A percentile compares a stretch with the other conserved stretches of the same genome.
phyloP scores from a whole-genome alignment of 2,113 vertebrate genomes.

The Oreochromis niloticus region DNA sequence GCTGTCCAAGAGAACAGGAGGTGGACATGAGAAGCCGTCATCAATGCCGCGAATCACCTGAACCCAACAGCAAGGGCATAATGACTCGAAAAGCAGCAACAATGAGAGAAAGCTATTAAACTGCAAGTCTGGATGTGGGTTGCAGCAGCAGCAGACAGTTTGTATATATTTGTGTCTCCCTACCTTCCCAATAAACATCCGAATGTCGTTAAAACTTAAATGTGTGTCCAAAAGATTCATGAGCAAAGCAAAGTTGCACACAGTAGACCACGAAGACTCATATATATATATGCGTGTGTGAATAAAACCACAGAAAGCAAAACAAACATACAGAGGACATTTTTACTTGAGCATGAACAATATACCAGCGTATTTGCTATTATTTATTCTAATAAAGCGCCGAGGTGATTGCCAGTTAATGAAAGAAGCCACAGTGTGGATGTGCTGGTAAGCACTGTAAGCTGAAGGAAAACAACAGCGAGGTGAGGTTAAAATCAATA shows the following conservation, averaged over 20 bases:
- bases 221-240: constrained; percentile 18
- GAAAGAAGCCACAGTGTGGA: constrained; percentile 13
- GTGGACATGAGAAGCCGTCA: constrained; percentile 28
- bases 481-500: constrained; percentile 56
- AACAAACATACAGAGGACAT: background rate
- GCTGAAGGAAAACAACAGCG: constrained; percentile 52
- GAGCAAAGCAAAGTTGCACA: constrained; percentile 52
- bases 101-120: constrained; percentile 6
- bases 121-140: constrained; percentile 25
- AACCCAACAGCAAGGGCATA: constrained; percentile 13
- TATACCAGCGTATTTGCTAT: background rate
- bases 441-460: constrained; percentile 28
- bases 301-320: constrained; percentile 18
- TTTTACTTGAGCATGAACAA: background rate
- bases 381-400: constrained; percentile 6
- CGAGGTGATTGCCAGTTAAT: background rate
- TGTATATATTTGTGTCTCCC: background rate
- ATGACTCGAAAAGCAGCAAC: constrained; percentile 24
- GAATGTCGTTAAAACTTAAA: constrained; percentile 24
- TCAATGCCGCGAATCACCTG: constrained; percentile 21
- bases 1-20: constrained; percentile 23
- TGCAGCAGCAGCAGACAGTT: constrained; percentile 47
- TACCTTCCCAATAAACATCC: background rate
- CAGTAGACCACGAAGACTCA: constrained; percentile 21
- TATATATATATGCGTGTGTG: background rate